Base-by-base conservation (phyloP, 2,888 invertebrate genomes). In the Cephus sareptanus region DNA sequence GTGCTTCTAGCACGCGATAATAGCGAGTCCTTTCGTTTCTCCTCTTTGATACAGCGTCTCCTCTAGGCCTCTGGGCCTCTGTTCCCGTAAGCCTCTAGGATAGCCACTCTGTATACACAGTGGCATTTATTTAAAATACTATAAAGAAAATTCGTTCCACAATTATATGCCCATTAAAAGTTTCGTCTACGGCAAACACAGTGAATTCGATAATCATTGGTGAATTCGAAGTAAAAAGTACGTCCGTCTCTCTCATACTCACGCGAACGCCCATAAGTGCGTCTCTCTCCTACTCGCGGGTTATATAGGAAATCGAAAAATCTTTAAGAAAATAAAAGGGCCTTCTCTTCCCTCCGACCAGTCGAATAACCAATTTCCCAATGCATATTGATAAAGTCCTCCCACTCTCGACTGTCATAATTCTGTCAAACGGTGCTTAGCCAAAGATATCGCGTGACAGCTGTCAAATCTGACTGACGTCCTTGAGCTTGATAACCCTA, bases 1-100 rank as follows among this genome's bases (percentile, higher is more conserved):
- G 30, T 75, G 80, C 73, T 69, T 9, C 56, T 75, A 70, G 74
- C 80, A 79, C 75, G 74, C 77, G 76, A 75, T 23, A 56, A 56
- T 56, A 23, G 56, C 56, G 56, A 56, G 56, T 56, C 23, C 56
- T 56, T 40, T 23, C 40, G 15, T 40, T 56, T 23, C 56, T 56
- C 23, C 2, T 56, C 23, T 23, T 15, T 56, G 56, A 2, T 56
- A 23, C 56, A 2, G 56, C 9, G 56, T 56, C 56, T 56, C 23
- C 56, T 23, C 23, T 56, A 23, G 23, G 56, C 9, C 56, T 23
- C 56, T 23, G 23, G 56, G 23, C 23, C 56, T 23, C 56, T 23
- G 9, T 56, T 56, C 9, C 23, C 23, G 9, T 9, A 9, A 56
- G 23, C 23, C 56, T 23, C 23, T 9, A 9, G 6, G 23, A 56